These are phyloP conservation scores for Cyrtorhinus lividipennis DNA, from an alignment of 1,140 invertebrate genomes.

Conservation along the genomic window DNA sequence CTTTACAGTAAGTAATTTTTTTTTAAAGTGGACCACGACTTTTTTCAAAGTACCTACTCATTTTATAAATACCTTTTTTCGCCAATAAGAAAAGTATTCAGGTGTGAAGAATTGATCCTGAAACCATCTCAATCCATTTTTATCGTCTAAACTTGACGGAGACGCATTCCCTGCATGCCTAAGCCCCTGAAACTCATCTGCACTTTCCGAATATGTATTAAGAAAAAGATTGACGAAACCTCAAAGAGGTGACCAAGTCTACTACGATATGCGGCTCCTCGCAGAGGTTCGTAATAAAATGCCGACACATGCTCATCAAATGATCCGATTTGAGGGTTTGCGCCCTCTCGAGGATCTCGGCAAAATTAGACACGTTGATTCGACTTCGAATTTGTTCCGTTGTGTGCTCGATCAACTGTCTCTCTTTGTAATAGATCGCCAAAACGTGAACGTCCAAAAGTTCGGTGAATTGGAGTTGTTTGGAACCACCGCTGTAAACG, in stretches of 20 bases:
- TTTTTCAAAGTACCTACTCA: no score
- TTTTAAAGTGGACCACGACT: no score
- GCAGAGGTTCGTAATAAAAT: not conserved
- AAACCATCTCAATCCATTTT: no score
- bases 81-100: no score
- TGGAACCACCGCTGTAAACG: not conserved
- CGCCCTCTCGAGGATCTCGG: not conserved
- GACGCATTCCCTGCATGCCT: no score
- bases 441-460: not conserved
- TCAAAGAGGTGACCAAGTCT: not conserved
- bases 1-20: no score
- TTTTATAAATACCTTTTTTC: no score
- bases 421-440: not conserved
- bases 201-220: no score
- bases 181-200: no score
- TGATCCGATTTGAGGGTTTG: not conserved
- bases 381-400: not conserved
- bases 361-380: not conserved
- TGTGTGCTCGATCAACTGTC: not conserved
- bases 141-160: no score
- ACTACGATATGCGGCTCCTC: not conserved
- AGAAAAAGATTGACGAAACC: no score
- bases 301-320: not conserved
- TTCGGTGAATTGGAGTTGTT: not conserved
- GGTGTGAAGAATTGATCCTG: no score